phyloP scores from a whole-genome alignment of 2,888 invertebrate species.

The Malthinus flaveolus region DNA sequence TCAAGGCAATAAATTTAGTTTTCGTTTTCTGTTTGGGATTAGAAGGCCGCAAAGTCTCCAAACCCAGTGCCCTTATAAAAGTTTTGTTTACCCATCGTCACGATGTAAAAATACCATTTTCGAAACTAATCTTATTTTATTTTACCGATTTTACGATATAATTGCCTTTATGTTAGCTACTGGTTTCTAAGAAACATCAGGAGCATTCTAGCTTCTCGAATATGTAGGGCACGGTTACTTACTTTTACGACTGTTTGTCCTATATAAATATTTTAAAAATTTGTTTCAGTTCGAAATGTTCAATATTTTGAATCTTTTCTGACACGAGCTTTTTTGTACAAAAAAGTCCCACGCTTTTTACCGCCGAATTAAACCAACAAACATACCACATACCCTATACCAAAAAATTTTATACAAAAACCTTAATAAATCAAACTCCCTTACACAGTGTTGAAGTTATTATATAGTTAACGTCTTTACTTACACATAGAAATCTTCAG shows the following conservation, averaged over 20 bases:
- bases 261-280: constrained; percentile 3
- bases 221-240: constrained; percentile 17
- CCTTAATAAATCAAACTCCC: constrained; percentile 31
- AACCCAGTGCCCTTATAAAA: constrained; percentile 35
- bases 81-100: constrained; percentile 21
- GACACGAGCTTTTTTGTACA: not conserved
- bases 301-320: not conserved
- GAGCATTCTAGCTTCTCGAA: not conserved
- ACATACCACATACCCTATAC: constrained; percentile 33
- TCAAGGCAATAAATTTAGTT: constrained; percentile 38
- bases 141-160: constrained; percentile 38
- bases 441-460: constrained; percentile 30
- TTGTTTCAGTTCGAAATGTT: not conserved
- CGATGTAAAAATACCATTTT: constrained; percentile 18
- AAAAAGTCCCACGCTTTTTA: constrained; percentile 21
- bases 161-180: constrained; percentile 37
- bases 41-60: constrained; percentile 32
- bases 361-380: constrained; percentile 22
- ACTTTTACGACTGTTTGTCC: constrained; percentile 16
- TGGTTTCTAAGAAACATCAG: constrained; percentile 22
- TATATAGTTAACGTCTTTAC: constrained; percentile 28
- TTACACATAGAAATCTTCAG: constrained; percentile 18
- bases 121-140: constrained; percentile 34
- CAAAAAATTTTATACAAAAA: constrained; percentile 29
- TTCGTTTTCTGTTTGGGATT: constrained; percentile 36